phyloP scores from a whole-genome alignment of 2,113 vertebrate species.

The Microtus richardsoni region DNA sequence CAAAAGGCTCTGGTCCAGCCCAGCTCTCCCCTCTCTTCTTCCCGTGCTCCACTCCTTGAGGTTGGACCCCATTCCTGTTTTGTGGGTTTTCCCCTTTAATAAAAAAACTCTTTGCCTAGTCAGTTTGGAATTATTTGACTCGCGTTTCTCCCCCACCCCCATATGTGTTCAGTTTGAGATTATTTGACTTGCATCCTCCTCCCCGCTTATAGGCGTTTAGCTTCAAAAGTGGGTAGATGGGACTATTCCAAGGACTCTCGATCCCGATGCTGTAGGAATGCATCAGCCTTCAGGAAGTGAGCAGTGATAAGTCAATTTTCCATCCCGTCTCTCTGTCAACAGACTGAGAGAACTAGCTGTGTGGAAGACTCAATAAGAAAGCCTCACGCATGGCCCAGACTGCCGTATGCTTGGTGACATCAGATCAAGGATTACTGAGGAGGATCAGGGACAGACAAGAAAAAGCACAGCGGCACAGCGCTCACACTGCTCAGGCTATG shows the following conservation, averaged over 20 bases:
- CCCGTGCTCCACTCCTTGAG: too few species aligned
- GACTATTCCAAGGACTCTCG: background rate
- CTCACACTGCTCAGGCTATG: constrained; percentile 1
- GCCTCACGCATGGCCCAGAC: background rate
- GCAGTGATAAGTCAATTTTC: constrained; percentile 46
- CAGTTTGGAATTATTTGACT: too few species aligned
- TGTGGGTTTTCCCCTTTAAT: too few species aligned
- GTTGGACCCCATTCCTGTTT: too few species aligned
- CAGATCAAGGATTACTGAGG: constrained; percentile 46
- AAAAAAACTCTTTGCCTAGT: too few species aligned
- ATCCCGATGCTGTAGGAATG: background rate
- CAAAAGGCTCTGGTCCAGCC: too few species aligned
- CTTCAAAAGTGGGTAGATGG: background rate
- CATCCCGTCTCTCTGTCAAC: constrained; percentile 9
- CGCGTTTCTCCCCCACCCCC: too few species aligned
- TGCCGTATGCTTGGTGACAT: constrained; percentile 30
- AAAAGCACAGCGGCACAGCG: constrained; percentile 4
- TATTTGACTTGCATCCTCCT: too few species aligned
- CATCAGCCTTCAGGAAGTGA: background rate
- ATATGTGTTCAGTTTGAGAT: too few species aligned
- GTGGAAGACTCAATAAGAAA: constrained; percentile 16
- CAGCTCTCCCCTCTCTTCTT: too few species aligned
- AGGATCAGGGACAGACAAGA: background rate
- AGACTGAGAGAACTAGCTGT: constrained; percentile 6
- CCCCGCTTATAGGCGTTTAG: too few species aligned